phyloP scores from a whole-genome alignment of 1,140 invertebrate species.

The Listronotus bonariensis region DNA sequence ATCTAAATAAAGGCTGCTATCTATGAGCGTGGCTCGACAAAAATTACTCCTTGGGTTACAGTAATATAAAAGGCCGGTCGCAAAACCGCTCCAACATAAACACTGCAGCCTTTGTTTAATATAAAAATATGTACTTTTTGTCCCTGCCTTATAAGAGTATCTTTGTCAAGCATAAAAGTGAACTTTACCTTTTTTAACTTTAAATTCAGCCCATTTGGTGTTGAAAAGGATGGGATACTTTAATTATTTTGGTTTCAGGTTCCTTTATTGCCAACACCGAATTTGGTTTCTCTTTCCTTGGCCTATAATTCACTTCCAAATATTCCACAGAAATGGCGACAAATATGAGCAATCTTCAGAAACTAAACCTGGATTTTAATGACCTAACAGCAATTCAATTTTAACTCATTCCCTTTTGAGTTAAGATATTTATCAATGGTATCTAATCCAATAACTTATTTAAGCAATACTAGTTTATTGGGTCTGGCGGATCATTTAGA shows the following conservation, averaged over 20 bases:
- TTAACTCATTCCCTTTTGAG: constrained; percentile 73
- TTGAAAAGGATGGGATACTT: too few relatives aligned
- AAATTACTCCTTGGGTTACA: too few relatives aligned
- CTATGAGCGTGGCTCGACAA: too few relatives aligned
- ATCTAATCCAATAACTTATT: constrained; percentile 76
- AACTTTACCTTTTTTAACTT: too few relatives aligned
- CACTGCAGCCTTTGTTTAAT: too few relatives aligned
- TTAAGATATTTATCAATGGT: constrained; percentile 74
- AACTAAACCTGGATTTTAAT: constrained; percentile 75
- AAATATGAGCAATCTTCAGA: constrained; percentile 74
- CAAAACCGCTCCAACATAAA: too few relatives aligned
- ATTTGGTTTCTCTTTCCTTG: constrained; percentile 73
- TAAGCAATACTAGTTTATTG: constrained; percentile 80
- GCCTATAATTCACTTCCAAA: constrained; percentile 79
- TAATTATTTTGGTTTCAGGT: constrained; percentile 69
- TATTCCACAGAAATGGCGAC: constrained; percentile 74
- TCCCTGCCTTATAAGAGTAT: too few relatives aligned
- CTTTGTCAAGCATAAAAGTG: too few relatives aligned
- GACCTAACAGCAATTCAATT: constrained; percentile 72
- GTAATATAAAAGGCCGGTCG: too few relatives aligned
- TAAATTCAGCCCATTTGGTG: too few relatives aligned
- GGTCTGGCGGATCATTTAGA: constrained; percentile 76
- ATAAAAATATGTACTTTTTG: too few relatives aligned
- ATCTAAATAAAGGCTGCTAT: too few relatives aligned
- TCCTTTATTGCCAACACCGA: constrained; percentile 74